phyloP scores from a whole-genome alignment of 2,888 invertebrate genomes.

The Lasioglossum marginatum region DNA sequence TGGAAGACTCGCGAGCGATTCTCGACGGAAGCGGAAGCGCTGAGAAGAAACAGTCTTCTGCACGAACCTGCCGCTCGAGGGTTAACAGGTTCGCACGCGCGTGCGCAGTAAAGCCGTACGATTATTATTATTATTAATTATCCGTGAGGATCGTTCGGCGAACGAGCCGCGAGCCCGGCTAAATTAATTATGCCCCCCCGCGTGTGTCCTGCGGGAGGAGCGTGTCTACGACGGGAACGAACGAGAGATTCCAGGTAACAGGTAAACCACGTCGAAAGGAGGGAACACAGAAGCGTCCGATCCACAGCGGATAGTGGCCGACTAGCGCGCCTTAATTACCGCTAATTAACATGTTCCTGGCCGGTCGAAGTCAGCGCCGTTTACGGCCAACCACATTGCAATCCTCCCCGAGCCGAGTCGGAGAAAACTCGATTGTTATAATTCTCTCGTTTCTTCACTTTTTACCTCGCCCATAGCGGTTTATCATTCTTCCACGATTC shows the following conservation, averaged over 20 bases:
- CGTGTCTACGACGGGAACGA: constrained; percentile 37
- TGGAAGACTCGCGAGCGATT: not conserved
- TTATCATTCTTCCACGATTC: not conserved
- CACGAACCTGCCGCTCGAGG: not conserved
- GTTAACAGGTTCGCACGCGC: constrained; percentile 12
- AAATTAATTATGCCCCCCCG: constrained; percentile 72
- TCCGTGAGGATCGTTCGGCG: constrained; percentile 67
- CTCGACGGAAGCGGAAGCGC: not conserved
- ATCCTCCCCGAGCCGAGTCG: constrained; percentile 41
- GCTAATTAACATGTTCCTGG: constrained; percentile 70
- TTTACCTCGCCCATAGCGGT: too few species aligned
- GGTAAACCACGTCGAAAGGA: constrained; percentile 39
- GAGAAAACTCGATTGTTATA: constrained; percentile 52
- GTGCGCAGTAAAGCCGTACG: not conserved
- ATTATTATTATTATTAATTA: constrained; percentile 52
- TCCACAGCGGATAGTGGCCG: constrained; percentile 40
- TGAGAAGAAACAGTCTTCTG: not conserved
- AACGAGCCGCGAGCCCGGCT: constrained; percentile 72
- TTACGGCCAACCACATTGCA: constrained; percentile 53
- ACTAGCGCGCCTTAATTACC: constrained; percentile 66
- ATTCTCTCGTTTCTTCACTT: constrained; percentile 19
- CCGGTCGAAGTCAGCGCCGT: constrained; percentile 57
- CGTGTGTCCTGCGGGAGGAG: constrained; percentile 41
- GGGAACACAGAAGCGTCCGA: constrained; percentile 40
- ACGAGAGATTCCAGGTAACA: constrained; percentile 51